Evolutionary conservation across 2,113 vertebrate species (phyloP).

Genomic region (Paracanthobrama guichenoti): DNA sequence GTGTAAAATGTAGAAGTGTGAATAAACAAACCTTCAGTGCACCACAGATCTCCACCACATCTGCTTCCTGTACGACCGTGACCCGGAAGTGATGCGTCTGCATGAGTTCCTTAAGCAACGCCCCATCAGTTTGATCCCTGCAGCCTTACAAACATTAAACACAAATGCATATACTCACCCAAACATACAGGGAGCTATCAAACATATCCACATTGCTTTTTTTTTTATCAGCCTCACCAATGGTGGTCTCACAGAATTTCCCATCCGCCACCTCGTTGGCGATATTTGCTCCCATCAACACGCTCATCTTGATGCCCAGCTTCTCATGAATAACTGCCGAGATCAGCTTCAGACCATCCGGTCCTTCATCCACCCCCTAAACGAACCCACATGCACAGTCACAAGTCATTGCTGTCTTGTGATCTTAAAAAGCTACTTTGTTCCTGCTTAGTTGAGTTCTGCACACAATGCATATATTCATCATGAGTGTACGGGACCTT

Average conservation of each 20-base stretch:
- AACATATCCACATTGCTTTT: not conserved
- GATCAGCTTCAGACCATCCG: slow-evolving; percentile 91
- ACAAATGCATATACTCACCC: not conserved
- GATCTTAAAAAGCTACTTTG: slow-evolving; percentile 19
- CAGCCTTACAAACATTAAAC: slow-evolving; percentile 76
- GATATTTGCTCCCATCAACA: slow-evolving; percentile 97
- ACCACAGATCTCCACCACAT: slow-evolving; percentile 96
- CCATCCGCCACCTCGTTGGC: slow-evolving; percentile 93
- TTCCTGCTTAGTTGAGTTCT: not conserved
- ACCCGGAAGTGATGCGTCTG: slow-evolving; percentile 92
- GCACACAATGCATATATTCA: not conserved
- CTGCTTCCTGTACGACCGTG: slow-evolving; percentile 87
- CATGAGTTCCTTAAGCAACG: slow-evolving; percentile 90
- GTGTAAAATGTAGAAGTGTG: not conserved
- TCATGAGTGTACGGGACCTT: slow-evolving; percentile 77
- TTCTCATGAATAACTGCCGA: slow-evolving; percentile 93
- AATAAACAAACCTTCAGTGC: slow-evolving; percentile 86
- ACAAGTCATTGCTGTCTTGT: too few species aligned
- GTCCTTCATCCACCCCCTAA: slow-evolving; percentile 92
- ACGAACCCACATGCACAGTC: slow-evolving; percentile 30
- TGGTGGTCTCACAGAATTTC: slow-evolving; percentile 98
- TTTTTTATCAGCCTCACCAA: slow-evolving; percentile 78
- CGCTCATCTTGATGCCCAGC: slow-evolving; percentile 86
- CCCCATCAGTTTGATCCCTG: slow-evolving; percentile 81
- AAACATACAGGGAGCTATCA: not conserved